A percentile compares a stretch with the other conserved stretches of the same genome.
phyloP scores from a whole-genome alignment of 2,113 vertebrate genomes.

The Argyrosomus japonicus region DNA sequence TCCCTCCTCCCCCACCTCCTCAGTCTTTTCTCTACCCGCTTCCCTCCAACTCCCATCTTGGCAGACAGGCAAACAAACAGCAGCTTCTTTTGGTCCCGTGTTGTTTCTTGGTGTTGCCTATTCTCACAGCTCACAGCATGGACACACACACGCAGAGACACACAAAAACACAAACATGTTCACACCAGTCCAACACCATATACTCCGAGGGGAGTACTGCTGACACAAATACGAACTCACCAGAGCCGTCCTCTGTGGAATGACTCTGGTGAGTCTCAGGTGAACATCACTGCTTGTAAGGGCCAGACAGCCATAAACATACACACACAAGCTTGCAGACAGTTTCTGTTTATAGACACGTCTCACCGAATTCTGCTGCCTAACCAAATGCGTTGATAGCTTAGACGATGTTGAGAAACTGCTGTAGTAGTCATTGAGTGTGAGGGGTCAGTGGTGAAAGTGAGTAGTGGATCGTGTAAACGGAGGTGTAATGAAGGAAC shows the following conservation, averaged over 20 bases:
- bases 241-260: slow-evolving; percentile 61
- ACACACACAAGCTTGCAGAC: slow-evolving; percentile 13
- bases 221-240: slow-evolving; percentile 76
- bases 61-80: slow-evolving; percentile 81
- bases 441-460: slow-evolving; percentile 41
- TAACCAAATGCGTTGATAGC: slow-evolving; percentile 34
- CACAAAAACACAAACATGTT: slow-evolving; percentile 62
- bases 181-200: slow-evolving; percentile 65
- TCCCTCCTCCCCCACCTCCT: slow-evolving; percentile 8
- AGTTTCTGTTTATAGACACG: slow-evolving; percentile 47
- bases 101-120: slow-evolving; percentile 71
- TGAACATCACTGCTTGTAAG: slow-evolving; percentile 59
- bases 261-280: slow-evolving; percentile 73
- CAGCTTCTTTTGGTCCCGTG: slow-evolving; percentile 77
- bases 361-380: slow-evolving; percentile 52
- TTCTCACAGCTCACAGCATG: slow-evolving; percentile 64
- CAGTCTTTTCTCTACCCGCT: slow-evolving; percentile 49
- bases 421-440: slow-evolving; percentile 38
- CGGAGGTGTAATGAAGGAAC: slow-evolving; percentile 48
- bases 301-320: slow-evolving; percentile 38
- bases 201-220: slow-evolving; percentile 62
- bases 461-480: slow-evolving; percentile 41
- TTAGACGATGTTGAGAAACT: slow-evolving; percentile 33
- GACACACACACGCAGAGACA: slow-evolving; percentile 38
- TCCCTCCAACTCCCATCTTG: slow-evolving; percentile 61